Percentiles rank a stretch among this genome's conserved stretches.
phyloP scores from a whole-genome alignment of 2,888 invertebrate species.

The Euplagia quadripunctaria region DNA sequence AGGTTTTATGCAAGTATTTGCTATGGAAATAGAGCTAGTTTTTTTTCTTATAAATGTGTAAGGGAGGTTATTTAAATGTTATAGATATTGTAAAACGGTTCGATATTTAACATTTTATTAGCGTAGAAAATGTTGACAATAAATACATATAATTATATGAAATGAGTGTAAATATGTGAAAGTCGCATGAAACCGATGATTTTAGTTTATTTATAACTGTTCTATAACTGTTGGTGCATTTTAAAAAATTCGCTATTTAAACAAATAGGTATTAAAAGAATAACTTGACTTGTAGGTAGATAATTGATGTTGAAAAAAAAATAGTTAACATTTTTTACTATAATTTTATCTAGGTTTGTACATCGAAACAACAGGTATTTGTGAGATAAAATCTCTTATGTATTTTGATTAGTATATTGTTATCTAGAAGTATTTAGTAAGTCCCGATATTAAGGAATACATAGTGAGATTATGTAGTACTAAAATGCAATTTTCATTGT shows the following conservation, averaged over 20 bases:
- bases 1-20: slow-evolving; percentile 44
- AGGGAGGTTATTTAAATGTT: slow-evolving; percentile 20
- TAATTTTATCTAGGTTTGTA: slow-evolving; percentile 44
- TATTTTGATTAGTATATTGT: slow-evolving; percentile 21
- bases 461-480: slow-evolving; percentile 18
- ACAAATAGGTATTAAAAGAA: slow-evolving; percentile 44
- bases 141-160: slow-evolving; percentile 7
- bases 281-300: slow-evolving; percentile 44
- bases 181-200: slow-evolving; percentile 52
- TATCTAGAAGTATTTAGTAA: slow-evolving; percentile 36
- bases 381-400: slow-evolving; percentile 24
- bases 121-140: slow-evolving; percentile 16
- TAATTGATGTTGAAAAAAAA: slow-evolving; percentile 26
- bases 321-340: slow-evolving; percentile 17
- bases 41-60: slow-evolving; percentile 26
- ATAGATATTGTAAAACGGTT: slow-evolving; percentile 13
- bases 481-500: slow-evolving; percentile 28
- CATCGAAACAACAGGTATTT: slow-evolving; percentile 41
- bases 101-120: not conserved
- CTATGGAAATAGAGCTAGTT: slow-evolving; percentile 51
- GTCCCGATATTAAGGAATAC: slow-evolving; percentile 21
- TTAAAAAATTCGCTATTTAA: slow-evolving; percentile 29
- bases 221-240: slow-evolving; percentile 32
- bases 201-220: slow-evolving; percentile 36
- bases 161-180: slow-evolving; percentile 39